Evolutionary conservation across 2,888 invertebrate species (phyloP), one percentile per base, ranked within the genome.

Genomic region (Erebia epiphron): DNA sequence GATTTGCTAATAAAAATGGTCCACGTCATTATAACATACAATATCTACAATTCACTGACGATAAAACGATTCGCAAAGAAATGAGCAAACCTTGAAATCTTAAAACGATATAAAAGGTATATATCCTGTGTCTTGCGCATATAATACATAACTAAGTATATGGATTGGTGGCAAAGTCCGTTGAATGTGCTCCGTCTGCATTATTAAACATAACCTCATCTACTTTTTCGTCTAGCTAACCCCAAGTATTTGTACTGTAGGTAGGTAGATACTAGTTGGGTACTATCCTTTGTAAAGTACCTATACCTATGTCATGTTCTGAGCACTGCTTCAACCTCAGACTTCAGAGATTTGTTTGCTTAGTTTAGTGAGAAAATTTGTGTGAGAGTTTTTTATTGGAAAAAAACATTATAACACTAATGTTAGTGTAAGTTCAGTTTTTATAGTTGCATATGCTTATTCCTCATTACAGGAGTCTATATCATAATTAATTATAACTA

Each of bases 111-210:
- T 26, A 67, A 43, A 43, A 49, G 14, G n/a, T 58, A 49, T 11
- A 43, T 49, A 54, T 35, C 52, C 64, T 14, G 21, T n/a, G 54
- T 67, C 58, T 43, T 11, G 16, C 54, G 46, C 61, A 61, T 65
- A 43, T 35, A 43, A 14, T 52, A 56, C 1, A 49, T 67, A 67
- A 21, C 11, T 35, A 26, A 16, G 50, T 70, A 50, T 71, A 58
- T 41, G 61, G 61, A 68, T 63, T n/a, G 70, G 65, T 52, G 57
- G 65, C 68, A 73, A 70, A 73, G 64, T 65, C 67, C 65, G 65
- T 54, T 73, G 61, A 73, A 73, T 66, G 68, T 52, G 60, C 62
- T 68, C 73, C 56, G 68, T 70, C 65, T 73, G 73, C 73, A 73
- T 73, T 73, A 73, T 73, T 73, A 68, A 73, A 68, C 65, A 62